Evolutionary conservation across 2,113 vertebrate species (phyloP).

Genomic region (Candoia aspera): DNA sequence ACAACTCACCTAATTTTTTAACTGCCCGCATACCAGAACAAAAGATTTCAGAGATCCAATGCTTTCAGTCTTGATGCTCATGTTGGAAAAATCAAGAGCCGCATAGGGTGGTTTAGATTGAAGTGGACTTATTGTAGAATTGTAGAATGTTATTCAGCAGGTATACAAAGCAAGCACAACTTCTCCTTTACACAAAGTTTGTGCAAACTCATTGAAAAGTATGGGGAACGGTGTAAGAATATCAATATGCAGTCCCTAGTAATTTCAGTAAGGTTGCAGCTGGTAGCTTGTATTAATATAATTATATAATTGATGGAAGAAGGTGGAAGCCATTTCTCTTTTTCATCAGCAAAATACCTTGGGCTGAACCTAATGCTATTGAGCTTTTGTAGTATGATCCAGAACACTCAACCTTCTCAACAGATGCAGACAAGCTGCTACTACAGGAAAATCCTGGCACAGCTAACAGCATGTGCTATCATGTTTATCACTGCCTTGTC

Average conservation of each 20-base stretch:
- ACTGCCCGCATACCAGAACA: background rate
- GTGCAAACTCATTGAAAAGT: background rate
- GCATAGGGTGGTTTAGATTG: background rate
- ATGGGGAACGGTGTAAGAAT: background rate
- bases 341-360: background rate
- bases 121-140: background rate
- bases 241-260: background rate
- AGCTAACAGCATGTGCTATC: conserved; percentile 1
- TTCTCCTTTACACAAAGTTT: background rate
- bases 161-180: background rate
- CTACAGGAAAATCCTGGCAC: conserved; percentile 4
- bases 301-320: background rate
- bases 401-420: background rate
- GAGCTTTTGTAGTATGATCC: background rate
- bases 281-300: background rate
- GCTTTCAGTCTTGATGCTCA: background rate
- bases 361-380: background rate
- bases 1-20: background rate
- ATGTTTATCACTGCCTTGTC: conserved; percentile 4
- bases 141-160: background rate
- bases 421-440: conserved; percentile 20
- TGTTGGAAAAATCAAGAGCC: background rate
- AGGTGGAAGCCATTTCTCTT: background rate
- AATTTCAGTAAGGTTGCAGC: background rate
- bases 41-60: background rate